Conservation (phyloP, 2,888 invertebrate genomes). For the Brachylomia viminalis region DNA sequence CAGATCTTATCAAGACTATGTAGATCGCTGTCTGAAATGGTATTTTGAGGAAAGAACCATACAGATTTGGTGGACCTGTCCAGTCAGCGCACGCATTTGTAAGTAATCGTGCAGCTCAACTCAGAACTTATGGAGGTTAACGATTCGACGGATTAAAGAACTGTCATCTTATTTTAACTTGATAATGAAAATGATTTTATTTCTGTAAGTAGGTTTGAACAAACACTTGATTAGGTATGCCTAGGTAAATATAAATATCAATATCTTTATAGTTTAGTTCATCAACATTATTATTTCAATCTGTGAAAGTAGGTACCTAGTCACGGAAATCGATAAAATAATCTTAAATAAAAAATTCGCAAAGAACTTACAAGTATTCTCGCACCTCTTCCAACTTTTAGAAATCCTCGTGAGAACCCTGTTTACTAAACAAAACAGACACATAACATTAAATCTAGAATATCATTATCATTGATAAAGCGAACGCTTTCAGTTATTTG, state of each 20-base stretch:
- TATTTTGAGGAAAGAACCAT: no score
- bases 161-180: neutral
- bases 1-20: no score
- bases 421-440: conserved; percentile 61
- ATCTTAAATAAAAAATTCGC: conserved; percentile 1
- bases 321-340: neutral
- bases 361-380: conserved; percentile 19
- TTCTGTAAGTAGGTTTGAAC: no score
- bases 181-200: no score
- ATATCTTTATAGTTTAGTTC: neutral
- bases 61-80: no score
- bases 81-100: no score
- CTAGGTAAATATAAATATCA: neutral
- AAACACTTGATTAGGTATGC: neutral
- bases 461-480: conserved; percentile 66
- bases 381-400: conserved; percentile 29
- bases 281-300: neutral
- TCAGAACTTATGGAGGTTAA: no score
- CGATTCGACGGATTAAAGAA: no score
- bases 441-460: conserved; percentile 63
- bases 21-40: no score
- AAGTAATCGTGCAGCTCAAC: no score
- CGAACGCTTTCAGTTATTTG: conserved; percentile 60
- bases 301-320: neutral
- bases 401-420: conserved; percentile 39